Conservation (phyloP, 2,888 invertebrate species). For the Philopedon plagiatum region DNA sequence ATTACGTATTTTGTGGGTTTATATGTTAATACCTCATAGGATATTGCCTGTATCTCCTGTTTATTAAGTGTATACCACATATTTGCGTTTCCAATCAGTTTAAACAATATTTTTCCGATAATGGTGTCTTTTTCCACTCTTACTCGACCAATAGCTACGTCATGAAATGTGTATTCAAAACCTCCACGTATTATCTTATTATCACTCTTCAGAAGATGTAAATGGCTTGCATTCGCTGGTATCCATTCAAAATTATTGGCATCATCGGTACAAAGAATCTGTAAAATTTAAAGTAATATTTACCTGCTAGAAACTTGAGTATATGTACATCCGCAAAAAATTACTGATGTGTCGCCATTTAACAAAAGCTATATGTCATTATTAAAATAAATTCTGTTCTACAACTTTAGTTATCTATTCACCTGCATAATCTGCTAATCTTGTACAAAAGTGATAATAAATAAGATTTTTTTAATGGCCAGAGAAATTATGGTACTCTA, state of each 20-base stretch:
- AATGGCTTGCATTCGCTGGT: not conserved
- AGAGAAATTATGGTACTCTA: too few species aligned
- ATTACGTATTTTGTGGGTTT: too few species aligned
- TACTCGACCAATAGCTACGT: not conserved
- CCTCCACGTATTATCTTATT: not conserved
- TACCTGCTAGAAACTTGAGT: too few species aligned
- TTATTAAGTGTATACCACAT: not conserved
- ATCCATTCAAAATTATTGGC: slow-evolving; percentile 15
- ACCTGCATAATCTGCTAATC: too few species aligned
- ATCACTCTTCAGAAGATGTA: not conserved
- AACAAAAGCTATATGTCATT: too few species aligned
- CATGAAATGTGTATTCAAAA: not conserved
- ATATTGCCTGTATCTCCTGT: not conserved
- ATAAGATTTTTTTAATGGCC: too few species aligned
- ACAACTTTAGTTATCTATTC: too few species aligned
- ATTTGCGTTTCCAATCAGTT: not conserved
- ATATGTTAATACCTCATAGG: not conserved
- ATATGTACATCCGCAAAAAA: too few species aligned
- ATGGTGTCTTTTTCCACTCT: not conserved
- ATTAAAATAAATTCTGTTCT: too few species aligned
- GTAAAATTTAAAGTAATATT: not conserved
- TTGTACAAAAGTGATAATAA: too few species aligned
- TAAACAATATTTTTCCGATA: not conserved
- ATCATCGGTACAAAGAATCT: slow-evolving; percentile 15
- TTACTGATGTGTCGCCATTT: too few species aligned